Base-by-base conservation (phyloP, 1,140 invertebrate genomes). In the Mesaphorura yosii region DNA sequence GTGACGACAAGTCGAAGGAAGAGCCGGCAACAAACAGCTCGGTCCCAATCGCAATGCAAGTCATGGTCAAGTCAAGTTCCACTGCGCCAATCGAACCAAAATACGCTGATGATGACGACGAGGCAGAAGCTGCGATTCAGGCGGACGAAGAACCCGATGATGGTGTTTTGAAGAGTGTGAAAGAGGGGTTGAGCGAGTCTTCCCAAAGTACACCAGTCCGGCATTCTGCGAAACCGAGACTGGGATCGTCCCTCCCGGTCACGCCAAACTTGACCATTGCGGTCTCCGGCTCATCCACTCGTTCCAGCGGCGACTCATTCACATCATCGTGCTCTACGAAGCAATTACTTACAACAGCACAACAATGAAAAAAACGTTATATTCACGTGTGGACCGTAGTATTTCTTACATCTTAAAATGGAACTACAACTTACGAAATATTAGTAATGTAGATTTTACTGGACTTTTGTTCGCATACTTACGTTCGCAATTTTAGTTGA, bases 301-400 rank as follows among this genome's bases (percentile, higher is more conserved):
- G 59, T 29, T 62, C 59, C 7, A 55, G 52, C 51, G 59, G 59
- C 17, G 59, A 62, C 38, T 62, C 59, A 6, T 62, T 62, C 48
- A 62, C 59, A 12, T 58, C 55, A 14, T 55, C 52, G 14, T 51
- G 52, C 20, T 62, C 55, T 12, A 58, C 55, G n/a, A 57, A 57
- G 41, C 59, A 57, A 45, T 37, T 60, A n/a, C 26, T 60, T 22
- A 34, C 26, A n/a, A n/a, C n/a, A n/a, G n/a, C n/a, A n/a, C n/a
- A n/a, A n/a, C n/a, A n/a, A n/a, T n/a, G n/a, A n/a, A n/a, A n/a
- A n/a, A n/a, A n/a, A n/a, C n/a, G n/a, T n/a, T n/a, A n/a, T n/a
- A n/a, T n/a, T n/a, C n/a, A n/a, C n/a, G n/a, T n/a, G n/a, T n/a
- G n/a, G n/a, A n/a, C n/a, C n/a, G n/a, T n/a, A n/a, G n/a, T n/a